Percentiles rank a stretch among this genome's conserved stretches.
These are phyloP conservation scores for Plebejus argus DNA, from an alignment of 2,888 invertebrate genomes.

Conservation along the genomic window DNA sequence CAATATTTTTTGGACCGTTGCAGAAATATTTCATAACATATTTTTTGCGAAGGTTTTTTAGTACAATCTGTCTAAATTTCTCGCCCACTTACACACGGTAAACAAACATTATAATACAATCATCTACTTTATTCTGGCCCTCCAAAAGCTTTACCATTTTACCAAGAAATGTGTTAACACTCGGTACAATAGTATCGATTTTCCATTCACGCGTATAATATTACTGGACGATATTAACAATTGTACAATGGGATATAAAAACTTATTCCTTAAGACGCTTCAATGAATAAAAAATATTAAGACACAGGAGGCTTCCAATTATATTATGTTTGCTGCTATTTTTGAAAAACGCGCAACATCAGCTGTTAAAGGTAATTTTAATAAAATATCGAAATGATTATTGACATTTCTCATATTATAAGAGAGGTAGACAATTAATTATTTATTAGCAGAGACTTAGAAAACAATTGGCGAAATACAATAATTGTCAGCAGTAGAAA, in stretches of 20 bases:
- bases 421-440: too few relatives aligned
- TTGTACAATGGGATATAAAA: conserved; percentile 26
- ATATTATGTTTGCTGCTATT: not conserved
- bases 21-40: conserved; percentile 13
- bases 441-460: too few relatives aligned
- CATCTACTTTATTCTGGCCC: not conserved
- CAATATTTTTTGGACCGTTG: not conserved
- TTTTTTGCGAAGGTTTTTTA: not conserved
- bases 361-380: not conserved
- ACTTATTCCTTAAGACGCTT: not conserved
- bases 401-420: too few relatives aligned
- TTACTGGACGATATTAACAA: conserved; percentile 34
- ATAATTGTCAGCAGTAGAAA: too few relatives aligned
- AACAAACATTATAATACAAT: conserved; percentile 30
- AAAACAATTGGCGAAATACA: too few relatives aligned
- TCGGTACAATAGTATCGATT: conserved; percentile 38
- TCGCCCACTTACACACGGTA: conserved; percentile 16
- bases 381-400: too few relatives aligned
- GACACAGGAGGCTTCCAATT: not conserved
- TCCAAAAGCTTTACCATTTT: not conserved
- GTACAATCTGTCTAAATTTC: not conserved
- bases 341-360: not conserved
- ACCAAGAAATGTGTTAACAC: conserved; percentile 24
- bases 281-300: not conserved
- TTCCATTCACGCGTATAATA: conserved; percentile 34